These are phyloP conservation scores for Neuroterus valhalla DNA, from an alignment of 1,140 invertebrate genomes.

Conservation along the genomic window DNA sequence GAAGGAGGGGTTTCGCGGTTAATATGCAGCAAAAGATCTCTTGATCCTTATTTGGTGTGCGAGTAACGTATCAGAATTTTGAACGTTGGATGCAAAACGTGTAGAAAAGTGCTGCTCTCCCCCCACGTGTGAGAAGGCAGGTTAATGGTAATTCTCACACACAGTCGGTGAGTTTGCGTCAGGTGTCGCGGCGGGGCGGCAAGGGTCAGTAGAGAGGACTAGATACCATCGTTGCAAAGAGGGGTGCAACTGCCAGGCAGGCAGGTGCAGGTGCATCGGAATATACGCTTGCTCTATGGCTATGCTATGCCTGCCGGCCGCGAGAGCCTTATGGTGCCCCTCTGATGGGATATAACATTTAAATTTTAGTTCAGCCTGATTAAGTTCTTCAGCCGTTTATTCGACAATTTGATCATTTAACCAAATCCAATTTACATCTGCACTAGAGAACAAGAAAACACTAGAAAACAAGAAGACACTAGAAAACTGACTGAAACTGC, in stretches of 20 bases:
- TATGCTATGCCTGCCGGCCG: too few species aligned
- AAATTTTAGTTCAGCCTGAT: slow-evolving; percentile 16
- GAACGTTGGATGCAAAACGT: slow-evolving; percentile 26
- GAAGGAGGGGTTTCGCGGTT: not conserved
- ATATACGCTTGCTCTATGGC: slow-evolving; percentile 49
- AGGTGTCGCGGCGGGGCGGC: slow-evolving; percentile 63
- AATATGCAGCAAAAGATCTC: slow-evolving; percentile 2
- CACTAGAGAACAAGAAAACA: too few species aligned
- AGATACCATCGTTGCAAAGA: slow-evolving; percentile 69
- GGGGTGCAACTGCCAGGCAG: slow-evolving; percentile 66
- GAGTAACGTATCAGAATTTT: slow-evolving; percentile 13
- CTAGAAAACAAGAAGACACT: too few species aligned
- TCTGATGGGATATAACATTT: slow-evolving; percentile 1
- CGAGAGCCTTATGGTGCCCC: slow-evolving; percentile 44
- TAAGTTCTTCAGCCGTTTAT: slow-evolving; percentile 12
- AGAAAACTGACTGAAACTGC: too few species aligned
- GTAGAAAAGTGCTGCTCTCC: slow-evolving; percentile 19
- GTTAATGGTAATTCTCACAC: slow-evolving; percentile 71
- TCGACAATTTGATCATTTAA: slow-evolving; percentile 10
- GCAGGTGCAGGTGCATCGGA: slow-evolving; percentile 62
- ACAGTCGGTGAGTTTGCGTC: slow-evolving; percentile 57
- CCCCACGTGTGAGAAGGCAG: slow-evolving; percentile 67
- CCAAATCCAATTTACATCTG: slow-evolving; percentile 1
- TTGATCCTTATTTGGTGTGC: slow-evolving; percentile 13
- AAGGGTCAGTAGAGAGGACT: slow-evolving; percentile 63